Evolutionary conservation across 2,113 vertebrate species (phyloP).

Genomic region (Cervus canadensis): DNA sequence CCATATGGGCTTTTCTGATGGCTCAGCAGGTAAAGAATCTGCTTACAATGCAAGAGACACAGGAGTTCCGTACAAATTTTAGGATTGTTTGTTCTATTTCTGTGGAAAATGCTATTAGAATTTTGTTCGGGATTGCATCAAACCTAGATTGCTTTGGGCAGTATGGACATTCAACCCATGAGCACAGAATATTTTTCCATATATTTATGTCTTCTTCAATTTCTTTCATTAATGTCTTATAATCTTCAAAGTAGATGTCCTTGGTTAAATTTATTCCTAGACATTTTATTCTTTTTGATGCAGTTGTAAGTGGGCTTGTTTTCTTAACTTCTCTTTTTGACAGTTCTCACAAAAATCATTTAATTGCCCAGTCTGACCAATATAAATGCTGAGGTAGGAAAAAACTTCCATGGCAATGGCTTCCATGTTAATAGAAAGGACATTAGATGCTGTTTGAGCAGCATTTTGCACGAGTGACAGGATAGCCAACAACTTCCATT

Average conservation of each 20-base stretch:
- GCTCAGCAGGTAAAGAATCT: not conserved
- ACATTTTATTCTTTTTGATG: not conserved
- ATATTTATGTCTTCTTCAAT: not conserved
- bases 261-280: not conserved
- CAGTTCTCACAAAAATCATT: not conserved
- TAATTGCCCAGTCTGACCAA: not conserved
- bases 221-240: not conserved
- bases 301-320: not conserved
- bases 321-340: not conserved
- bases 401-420: not conserved
- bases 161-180: not conserved
- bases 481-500: not conserved
- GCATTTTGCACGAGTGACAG: not conserved
- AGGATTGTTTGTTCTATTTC: not conserved
- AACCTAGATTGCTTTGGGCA: not conserved
- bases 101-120: not conserved
- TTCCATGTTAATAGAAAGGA: not conserved
- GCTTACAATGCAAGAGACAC: not conserved
- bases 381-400: not conserved
- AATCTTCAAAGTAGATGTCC: not conserved
- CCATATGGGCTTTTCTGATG: not conserved
- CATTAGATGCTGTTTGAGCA: not conserved
- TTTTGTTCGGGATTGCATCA: not conserved
- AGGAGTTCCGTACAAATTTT: not conserved
- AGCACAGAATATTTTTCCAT: not conserved